Evolutionary conservation across 2,888 invertebrate species (phyloP), one percentile per base, ranked within the genome.

Genomic region (Ichneumoninae sp.): DNA sequence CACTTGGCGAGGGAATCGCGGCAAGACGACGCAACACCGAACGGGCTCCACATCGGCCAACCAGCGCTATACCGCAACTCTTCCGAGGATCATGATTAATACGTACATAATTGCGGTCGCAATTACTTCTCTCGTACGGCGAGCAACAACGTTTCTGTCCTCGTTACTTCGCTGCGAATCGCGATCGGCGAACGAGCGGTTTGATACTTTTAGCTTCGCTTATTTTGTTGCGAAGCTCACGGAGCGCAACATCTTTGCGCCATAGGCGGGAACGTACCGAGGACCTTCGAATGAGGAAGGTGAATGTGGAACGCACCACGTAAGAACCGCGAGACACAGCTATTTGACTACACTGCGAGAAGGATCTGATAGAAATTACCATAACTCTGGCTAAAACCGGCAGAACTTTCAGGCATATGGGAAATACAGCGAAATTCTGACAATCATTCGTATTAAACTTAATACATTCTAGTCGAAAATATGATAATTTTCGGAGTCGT

Each of bases 81-180:
- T 40, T 33, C 70, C 33, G 5, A 7, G 33, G 30, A 50, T 50
- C 70, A 26, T 33, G 70, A 70, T 60, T 74, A 60, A 74, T 60
- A 57, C 44, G 36, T 74, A 74, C 60, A 40, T 74, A 74, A 74
- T 74, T 74, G 44, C 30, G 40, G 40, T 33, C n/a, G 40, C 44
- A 60, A 60, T 60, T 60, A 57, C 52, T 60, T 57, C 26, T 57
- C 57, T 47, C 44, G 44, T 6, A 3, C 36, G 5, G 60, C 19
- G 73, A 26, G 44, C 73, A 26, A 60, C 1, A 44, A 60, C n/a
- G 44, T 74, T 60, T 36, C 16, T 44, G 44, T 30, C 60, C 73
- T 40, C 60, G 57, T 33, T 60, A 40, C 50, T 47, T 47, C n/a
- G 73, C 13, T 40, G 60, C 30, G 33, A 70, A 70, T 33, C 70